Base-by-base conservation (phyloP, 2,888 invertebrate species). In the Cinara cedri region DNA sequence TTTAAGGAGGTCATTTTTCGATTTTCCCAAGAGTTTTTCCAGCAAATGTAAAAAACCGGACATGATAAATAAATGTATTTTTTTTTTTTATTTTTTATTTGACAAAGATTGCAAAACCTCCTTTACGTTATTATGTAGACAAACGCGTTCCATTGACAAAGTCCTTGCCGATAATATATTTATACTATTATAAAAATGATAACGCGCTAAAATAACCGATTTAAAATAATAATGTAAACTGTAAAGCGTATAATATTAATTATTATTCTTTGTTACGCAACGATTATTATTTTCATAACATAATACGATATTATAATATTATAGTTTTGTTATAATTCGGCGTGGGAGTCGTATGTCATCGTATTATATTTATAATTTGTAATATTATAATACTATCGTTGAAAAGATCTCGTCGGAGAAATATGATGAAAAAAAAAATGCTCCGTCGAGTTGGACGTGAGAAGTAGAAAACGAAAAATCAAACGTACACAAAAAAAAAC, bases 141-240 rank as follows among this genome's bases (percentile, higher is more conserved):
- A 72, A 72, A 72, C 60, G 60, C 26, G 46, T 72, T 60, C 26
- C 60, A 60, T 46, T 72, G 72, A 60, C 57, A 57, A 71, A 60
- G 46, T 46, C 72, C 19, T 72, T 72, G 60, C 60, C 26, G 72
- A 6, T 6, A 34, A n/a, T n/a, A n/a, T n/a, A n/a, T n/a, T n/a
- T n/a, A n/a, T n/a, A n/a, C n/a, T 6, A 34, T 34, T 34, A 34
- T 34, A 34, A n/a, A n/a, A 34, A 4, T 34, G 34, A 72, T 72
- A 72, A 26, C 10, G 46, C 26, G 24, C 34, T 3, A 34, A 34
- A 4, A 34, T 6, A 14, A 72, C 46, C n/a, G n/a, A n/a, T 72
- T 57, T 46, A 66, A 72, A 8, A 72, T 11, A 46, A 72, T 72
- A 72, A 60, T n/a, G 24, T 60, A 34, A 34, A 72, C 46, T n/a